Percentiles rank a stretch among this genome's conserved stretches.
Evolutionary conservation across 2,113 vertebrate species (phyloP).

Genomic region (Heloderma charlesbogerti): DNA sequence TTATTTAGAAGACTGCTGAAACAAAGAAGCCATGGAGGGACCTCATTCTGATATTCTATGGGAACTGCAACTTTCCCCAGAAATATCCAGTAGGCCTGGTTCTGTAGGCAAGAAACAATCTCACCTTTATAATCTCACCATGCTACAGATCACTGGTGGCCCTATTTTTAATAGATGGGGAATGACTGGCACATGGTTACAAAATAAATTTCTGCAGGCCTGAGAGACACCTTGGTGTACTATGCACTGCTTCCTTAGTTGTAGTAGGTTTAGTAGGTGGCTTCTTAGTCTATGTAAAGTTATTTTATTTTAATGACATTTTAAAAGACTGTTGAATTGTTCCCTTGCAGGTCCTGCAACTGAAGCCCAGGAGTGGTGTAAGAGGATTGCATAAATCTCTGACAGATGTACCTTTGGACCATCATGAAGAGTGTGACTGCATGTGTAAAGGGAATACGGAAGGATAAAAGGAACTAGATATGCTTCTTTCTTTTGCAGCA

Average conservation of each 20-base stretch:
- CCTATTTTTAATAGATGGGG: background rate
- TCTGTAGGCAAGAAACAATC: background rate
- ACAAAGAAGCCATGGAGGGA: background rate
- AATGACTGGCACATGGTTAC: background rate
- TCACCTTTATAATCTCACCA: background rate
- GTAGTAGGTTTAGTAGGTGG: background rate
- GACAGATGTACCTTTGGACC: slow-evolving; percentile 93
- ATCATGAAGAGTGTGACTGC: slow-evolving; percentile 96
- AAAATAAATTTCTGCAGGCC: background rate
- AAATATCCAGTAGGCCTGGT: background rate
- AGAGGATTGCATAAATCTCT: slow-evolving; percentile 91
- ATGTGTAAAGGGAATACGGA: slow-evolving; percentile 89
- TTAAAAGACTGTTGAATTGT: slow-evolving; percentile 48
- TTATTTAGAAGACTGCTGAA: background rate
- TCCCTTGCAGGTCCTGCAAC: slow-evolving; percentile 88
- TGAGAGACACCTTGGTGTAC: background rate
- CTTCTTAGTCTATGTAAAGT: background rate
- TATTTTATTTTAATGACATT: background rate
- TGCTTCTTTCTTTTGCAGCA: slow-evolving; percentile 63
- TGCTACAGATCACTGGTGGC: background rate
- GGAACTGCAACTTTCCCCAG: background rate
- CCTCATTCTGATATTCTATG: background rate
- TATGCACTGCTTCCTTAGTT: background rate
- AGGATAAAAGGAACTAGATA: slow-evolving; percentile 74
- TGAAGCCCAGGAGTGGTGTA: slow-evolving; percentile 88